Base-by-base conservation (phyloP, 2,888 invertebrate genomes). In the Athalia rosae region DNA sequence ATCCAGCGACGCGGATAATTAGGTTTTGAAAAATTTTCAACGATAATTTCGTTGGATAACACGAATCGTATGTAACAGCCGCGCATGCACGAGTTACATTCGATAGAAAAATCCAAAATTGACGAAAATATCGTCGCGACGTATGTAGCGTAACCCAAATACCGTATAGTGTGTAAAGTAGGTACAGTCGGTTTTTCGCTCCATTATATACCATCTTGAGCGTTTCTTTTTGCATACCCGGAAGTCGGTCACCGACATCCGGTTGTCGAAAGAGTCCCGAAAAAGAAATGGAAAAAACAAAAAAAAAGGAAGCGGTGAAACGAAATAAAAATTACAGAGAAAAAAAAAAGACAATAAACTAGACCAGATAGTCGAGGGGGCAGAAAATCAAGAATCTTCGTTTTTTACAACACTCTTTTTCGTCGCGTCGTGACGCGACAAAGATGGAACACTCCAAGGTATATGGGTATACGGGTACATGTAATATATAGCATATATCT, bases 201-300 rank as follows among this genome's bases (percentile, higher is more conserved):
- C 58, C 58, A 9, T n/a, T n/a, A 3, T 8, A 45, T 13, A 71
- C 58, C 45, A 71, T 58, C 58, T 71, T 56, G 9, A 56, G 43
- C 11, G 45, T 13, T 63, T 8, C n/a, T 64, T n/a, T 58, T 45
- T 13, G 56, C 58, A 13, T 43, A 58, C 43, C 71, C 71, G 71
- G 71, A 71, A 71, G 71, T 71, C 71, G 58, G 15, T 58, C 4
- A 58, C 71, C 58, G 58, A 45, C 71, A 58, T 71, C 71, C 71
- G 71, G 71, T 43, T 58, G 71, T 50, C 58, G 9, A 58, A 71
- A 58, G 28, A 67, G 53, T 28, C 28, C 28, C 28, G n/a, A n/a
- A n/a, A n/a, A n/a, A n/a, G n/a, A n/a, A n/a, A n/a, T n/a, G 2
- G 28, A 28, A 28, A 28, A 28, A 28, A 28, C n/a, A 28, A 28